Base-by-base conservation (phyloP, 2,113 vertebrate genomes). In the Hystrix brachyura region DNA sequence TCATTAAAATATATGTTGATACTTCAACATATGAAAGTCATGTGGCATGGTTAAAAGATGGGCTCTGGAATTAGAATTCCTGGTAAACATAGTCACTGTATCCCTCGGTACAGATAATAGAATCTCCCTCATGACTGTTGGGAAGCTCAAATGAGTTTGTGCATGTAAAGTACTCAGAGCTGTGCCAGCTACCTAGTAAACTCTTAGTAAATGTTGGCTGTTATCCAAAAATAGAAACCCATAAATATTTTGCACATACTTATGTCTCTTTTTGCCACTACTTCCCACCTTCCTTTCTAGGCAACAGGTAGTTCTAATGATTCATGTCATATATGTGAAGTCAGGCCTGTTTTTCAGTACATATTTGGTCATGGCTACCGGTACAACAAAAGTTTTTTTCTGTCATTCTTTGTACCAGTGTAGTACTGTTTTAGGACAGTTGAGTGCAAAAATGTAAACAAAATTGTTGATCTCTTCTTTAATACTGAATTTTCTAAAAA, bases 1-100 rank as follows among this genome's bases (percentile, higher is more conserved):
- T 94, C 65, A 87, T 94, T 95, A 93, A 94, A 95, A 83, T 92
- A 80, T 34, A 27, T 94, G 51, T 81, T 92, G 51, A 84, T 92
- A 67, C 18, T 5, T 23, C 69, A 85, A 85, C 14, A 12, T 81
- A 17, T 95, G 76, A 62, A 95, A 71, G 48, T 81, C n/a, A 64
- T 14, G 0, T 87, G 53, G 5, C 38, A 10, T 60, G 21, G 32
- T 93, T 92, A 79, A 90, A 48, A 94, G 48, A 64, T 87, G 7
- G 59, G 34, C 87, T 90, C 51, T 83, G 46, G 74, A 59, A 88
- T 88, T 71, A 84, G 34, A 95, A 90, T 87, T 90, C 51, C 57
- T 94, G 32, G 11, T 81, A 74, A 93, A 86, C 11, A 25, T 86
- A 62, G 25, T 91, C 62, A 94, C 25, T 51, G 1, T 74, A 5